A percentile compares a stretch with the other conserved stretches of the same genome.
Conservation (phyloP, 2,113 vertebrate species). For the Coptodon rendalli region DNA sequence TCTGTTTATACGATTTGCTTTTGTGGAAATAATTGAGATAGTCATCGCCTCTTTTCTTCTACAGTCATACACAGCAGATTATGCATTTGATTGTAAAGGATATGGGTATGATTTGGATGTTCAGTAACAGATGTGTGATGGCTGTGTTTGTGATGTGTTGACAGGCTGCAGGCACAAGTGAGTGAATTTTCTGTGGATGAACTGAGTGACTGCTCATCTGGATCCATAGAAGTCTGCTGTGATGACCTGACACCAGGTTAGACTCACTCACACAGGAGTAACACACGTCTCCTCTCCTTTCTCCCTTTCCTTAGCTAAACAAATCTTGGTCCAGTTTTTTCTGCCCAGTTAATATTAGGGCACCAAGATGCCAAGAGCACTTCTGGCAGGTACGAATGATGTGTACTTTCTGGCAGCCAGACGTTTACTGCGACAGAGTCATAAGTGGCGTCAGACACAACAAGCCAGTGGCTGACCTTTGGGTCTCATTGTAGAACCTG, state of each 20-base stretch:
- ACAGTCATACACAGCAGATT: not conserved
- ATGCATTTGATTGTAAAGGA: not conserved
- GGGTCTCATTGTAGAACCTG: slow-evolving; percentile 14
- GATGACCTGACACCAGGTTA: slow-evolving; percentile 66
- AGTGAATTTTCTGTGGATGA: slow-evolving; percentile 59
- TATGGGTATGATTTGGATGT: not conserved
- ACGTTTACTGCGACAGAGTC: not conserved
- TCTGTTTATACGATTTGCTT: not conserved
- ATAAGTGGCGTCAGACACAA: slow-evolving; percentile 7
- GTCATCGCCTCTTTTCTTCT: not conserved
- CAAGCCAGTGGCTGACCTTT: not conserved
- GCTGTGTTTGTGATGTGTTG: not conserved
- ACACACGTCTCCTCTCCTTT: not conserved
- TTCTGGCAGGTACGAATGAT: not conserved
- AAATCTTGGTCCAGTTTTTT: not conserved
- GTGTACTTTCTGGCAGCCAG: not conserved
- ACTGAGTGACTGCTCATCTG: slow-evolving; percentile 74
- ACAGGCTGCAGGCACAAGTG: slow-evolving; percentile 56
- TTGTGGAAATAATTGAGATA: not conserved
- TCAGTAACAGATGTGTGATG: not conserved
- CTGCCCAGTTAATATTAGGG: not conserved
- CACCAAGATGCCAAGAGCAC: not conserved
- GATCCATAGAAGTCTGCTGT: slow-evolving; percentile 74
- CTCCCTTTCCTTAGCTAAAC: not conserved
- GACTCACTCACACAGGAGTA: not conserved